These are phyloP conservation scores for Sinocyclocheilus grahami DNA, from an alignment of 2,113 vertebrate species.

Conservation along the genomic window DNA sequence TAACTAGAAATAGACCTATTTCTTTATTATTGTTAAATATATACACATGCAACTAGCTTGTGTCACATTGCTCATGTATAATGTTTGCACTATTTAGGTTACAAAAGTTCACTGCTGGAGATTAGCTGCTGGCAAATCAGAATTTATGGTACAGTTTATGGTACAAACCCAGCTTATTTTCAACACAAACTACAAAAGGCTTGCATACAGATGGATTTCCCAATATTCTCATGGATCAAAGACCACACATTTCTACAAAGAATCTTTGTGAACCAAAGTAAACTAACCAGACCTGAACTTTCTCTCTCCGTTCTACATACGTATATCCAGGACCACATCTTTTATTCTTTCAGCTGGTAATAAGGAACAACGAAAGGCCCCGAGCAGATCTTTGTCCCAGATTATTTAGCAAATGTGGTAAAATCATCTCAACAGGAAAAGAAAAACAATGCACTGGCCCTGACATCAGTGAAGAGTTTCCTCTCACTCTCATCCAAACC, in stretches of 20 bases:
- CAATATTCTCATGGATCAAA: not conserved
- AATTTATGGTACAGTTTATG: not conserved
- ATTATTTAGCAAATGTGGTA: constrained; percentile 47
- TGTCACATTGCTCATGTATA: not conserved
- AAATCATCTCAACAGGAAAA: constrained; percentile 70
- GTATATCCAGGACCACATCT: not conserved
- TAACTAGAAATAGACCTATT: not conserved
- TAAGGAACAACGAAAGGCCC: not conserved
- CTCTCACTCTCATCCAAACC: constrained; percentile 32
- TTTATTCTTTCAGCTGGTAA: not conserved
- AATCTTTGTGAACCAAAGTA: not conserved
- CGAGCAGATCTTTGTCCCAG: constrained; percentile 59
- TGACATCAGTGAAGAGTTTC: constrained; percentile 39
- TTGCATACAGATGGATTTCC: not conserved
- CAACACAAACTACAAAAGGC: not conserved
- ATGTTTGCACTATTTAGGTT: not conserved
- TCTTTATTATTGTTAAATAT: not conserved
- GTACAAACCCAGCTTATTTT: not conserved
- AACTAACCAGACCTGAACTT: not conserved
- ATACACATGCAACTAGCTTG: not conserved
- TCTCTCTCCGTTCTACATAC: not conserved
- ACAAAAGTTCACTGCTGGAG: not conserved
- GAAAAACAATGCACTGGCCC: constrained; percentile 64
- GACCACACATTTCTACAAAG: not conserved
- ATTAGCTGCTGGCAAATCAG: not conserved